A percentile compares a stretch with the other conserved stretches of the same genome.
Conservation (phyloP, 1,140 invertebrate genomes). For the Drosophila mojavensis region DNA sequence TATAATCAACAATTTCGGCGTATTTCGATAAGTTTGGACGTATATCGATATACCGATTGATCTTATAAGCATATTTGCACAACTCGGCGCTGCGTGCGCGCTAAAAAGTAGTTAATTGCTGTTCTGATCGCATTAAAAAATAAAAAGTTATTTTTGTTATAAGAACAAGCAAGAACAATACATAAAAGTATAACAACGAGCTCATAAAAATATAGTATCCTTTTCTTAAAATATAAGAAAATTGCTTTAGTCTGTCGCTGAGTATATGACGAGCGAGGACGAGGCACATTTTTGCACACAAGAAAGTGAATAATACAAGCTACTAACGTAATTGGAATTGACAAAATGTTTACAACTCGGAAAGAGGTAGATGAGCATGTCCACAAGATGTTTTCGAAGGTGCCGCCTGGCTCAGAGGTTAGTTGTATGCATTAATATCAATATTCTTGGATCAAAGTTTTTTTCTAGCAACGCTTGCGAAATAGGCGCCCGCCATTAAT, state of each 20-base stretch:
- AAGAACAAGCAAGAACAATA: neutral
- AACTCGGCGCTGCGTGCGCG: slow-evolving; percentile 40
- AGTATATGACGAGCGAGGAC: slow-evolving; percentile 26
- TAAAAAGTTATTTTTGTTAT: neutral
- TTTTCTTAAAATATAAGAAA: neutral
- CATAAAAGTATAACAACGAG: neutral
- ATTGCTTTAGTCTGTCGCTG: neutral
- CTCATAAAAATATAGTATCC: neutral
- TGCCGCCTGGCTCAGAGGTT: slow-evolving; percentile 59
- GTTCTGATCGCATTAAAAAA: neutral
- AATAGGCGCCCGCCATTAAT: slow-evolving; percentile 59
- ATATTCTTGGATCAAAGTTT: slow-evolving; percentile 7
- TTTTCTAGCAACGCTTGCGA: slow-evolving; percentile 63
- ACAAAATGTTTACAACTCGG: slow-evolving; percentile 51
- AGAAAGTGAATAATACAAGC: slow-evolving; percentile 12
- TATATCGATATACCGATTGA: slow-evolving; percentile 4
- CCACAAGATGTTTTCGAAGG: slow-evolving; percentile 51
- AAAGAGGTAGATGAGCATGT: slow-evolving; percentile 68
- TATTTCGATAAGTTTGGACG: neutral
- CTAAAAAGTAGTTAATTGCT: slow-evolving; percentile 29
- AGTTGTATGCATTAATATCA: slow-evolving; percentile 22
- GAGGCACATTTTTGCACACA: slow-evolving; percentile 51
- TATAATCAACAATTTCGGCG: no score
- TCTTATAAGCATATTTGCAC: slow-evolving; percentile 3
- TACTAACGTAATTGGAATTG: neutral